Percentiles rank a stretch among this genome's conserved stretches.
These are phyloP conservation scores for Caloenas nicobarica DNA, from an alignment of 2,113 vertebrate species.

Conservation along the genomic window DNA sequence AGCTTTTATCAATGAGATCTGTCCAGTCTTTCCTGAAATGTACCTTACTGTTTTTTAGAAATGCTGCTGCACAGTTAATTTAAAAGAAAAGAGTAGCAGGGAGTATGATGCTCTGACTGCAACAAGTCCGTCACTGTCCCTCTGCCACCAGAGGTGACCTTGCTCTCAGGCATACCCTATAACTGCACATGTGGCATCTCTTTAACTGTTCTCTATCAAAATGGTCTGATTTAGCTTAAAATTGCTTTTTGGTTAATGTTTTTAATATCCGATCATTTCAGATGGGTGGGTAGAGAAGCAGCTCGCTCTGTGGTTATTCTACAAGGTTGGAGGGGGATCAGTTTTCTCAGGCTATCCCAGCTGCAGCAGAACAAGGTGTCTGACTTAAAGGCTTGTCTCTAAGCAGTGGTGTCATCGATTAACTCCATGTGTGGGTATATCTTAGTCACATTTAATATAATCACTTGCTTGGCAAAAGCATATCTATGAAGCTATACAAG, in stretches of 20 bases:
- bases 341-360: not conserved
- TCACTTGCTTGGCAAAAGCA: not conserved
- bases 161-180: fast-evolving
- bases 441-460: not conserved
- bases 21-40: not conserved
- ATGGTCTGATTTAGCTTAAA: not conserved
- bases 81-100: not conserved
- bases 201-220: not conserved
- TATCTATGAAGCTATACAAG: not conserved
- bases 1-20: not conserved
- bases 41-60: not conserved
- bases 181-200: not conserved
- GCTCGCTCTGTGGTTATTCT: not conserved
- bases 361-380: not conserved
- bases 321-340: not conserved
- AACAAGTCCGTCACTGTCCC: not conserved
- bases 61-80: not conserved
- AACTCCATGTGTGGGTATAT: not conserved
- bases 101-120: not conserved
- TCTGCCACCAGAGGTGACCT: not conserved
- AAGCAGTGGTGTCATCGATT: not conserved
- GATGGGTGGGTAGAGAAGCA: not conserved
- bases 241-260: not conserved
- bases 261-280: not conserved
- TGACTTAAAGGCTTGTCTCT: not conserved